A percentile compares a stretch with the other conserved stretches of the same genome.
Conservation (phyloP, 2,797 vertebrate species). For the Emydoidea blandingii region DNA sequence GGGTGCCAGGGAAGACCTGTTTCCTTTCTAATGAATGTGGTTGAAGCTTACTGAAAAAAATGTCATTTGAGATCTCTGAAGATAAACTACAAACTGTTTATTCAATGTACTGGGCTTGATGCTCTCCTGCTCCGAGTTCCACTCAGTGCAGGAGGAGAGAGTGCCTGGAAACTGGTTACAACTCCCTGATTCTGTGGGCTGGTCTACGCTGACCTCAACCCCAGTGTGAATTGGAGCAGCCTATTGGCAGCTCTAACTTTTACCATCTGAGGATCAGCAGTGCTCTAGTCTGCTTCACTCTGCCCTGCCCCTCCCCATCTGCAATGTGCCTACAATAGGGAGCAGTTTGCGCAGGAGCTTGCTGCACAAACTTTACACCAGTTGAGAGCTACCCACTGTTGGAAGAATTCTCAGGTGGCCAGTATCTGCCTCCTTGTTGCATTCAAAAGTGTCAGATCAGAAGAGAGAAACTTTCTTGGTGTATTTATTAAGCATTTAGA, state of each 20-base stretch:
- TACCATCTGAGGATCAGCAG: background rate
- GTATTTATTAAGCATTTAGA: background rate
- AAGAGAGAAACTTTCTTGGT: background rate
- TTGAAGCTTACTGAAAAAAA: constrained; percentile 25
- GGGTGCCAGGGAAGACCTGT: constrained; percentile 69
- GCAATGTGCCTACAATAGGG: background rate
- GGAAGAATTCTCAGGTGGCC: background rate
- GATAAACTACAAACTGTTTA: constrained; percentile 18
- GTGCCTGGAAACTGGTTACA: background rate
- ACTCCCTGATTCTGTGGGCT: background rate
- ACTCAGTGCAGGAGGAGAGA: background rate
- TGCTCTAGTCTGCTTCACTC: background rate
- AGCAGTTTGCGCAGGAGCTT: background rate
- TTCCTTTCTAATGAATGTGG: constrained; percentile 70
- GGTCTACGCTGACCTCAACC: background rate
- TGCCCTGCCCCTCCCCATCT: background rate
- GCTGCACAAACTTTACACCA: background rate
- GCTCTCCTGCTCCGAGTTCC: background rate
- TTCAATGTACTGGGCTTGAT: background rate
- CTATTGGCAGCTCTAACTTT: fast-evolving
- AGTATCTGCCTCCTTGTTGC: background rate
- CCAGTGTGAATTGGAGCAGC: background rate
- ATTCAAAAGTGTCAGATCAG: background rate
- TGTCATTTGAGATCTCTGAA: background rate
- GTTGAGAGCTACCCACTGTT: fast-evolving